These are phyloP conservation scores for Paracyclopina nana DNA, from an alignment of 1,140 invertebrate genomes.

Conservation along the genomic window DNA sequence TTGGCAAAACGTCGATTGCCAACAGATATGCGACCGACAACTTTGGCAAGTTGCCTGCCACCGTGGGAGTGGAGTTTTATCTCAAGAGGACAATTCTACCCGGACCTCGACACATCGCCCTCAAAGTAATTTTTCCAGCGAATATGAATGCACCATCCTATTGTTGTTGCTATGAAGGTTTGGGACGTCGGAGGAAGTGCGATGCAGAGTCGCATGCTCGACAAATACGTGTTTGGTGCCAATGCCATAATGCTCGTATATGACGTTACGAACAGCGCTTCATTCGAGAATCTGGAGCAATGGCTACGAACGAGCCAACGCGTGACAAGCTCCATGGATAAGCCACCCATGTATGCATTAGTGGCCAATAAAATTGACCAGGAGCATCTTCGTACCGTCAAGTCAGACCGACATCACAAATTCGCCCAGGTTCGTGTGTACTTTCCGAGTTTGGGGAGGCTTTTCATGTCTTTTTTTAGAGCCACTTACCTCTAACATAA, in stretches of 20 bases:
- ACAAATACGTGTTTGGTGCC: constrained; percentile 56
- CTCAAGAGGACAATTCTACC: constrained; percentile 4
- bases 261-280: constrained; percentile 58
- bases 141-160: not conserved
- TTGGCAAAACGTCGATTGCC: constrained; percentile 37
- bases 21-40: constrained; percentile 2
- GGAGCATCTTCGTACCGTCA: constrained; percentile 43
- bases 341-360: constrained; percentile 43
- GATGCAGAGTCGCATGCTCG: constrained; percentile 49
- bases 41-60: constrained; percentile 4
- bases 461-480: not conserved
- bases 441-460: not conserved
- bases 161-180: constrained; percentile 34
- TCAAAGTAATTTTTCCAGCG: constrained; percentile 8
- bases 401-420: constrained; percentile 50
- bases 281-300: constrained; percentile 50
- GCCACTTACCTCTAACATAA: too few relatives aligned
- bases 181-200: constrained; percentile 65
- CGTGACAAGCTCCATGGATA: constrained; percentile 32
- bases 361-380: constrained; percentile 62
- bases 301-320: constrained; percentile 48
- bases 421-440: constrained; percentile 37
- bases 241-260: constrained; percentile 62
- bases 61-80: constrained; percentile 9
- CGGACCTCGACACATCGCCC: not conserved